Evolutionary conservation across 2,888 invertebrate species (phyloP).

Genomic region (Drosophila vallismaia): DNA sequence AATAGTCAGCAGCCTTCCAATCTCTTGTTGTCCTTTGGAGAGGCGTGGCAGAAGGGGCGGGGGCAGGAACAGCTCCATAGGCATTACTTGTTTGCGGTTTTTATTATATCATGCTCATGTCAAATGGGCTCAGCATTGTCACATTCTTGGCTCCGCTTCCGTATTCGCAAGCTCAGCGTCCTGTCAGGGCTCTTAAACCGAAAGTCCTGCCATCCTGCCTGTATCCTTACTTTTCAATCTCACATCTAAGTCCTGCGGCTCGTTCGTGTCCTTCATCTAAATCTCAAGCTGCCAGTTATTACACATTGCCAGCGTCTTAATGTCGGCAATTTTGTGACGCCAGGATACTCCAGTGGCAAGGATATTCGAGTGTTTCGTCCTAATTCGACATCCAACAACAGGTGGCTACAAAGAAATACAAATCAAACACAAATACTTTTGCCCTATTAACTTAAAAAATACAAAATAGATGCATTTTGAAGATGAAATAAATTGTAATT

Average conservation of each 20-base stretch:
- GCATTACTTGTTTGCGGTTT: slow-evolving; percentile 74
- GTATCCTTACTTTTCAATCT: slow-evolving; percentile 11
- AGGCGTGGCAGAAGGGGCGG: not conserved
- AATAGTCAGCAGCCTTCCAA: slow-evolving; percentile 14
- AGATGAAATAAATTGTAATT: not conserved
- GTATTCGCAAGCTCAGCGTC: slow-evolving; percentile 63
- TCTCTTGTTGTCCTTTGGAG: slow-evolving; percentile 26
- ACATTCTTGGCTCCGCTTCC: slow-evolving; percentile 56
- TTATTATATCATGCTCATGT: slow-evolving; percentile 76
- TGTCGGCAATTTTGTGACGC: slow-evolving; percentile 46
- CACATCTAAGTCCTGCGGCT: slow-evolving; percentile 22
- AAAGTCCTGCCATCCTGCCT: slow-evolving; percentile 8
- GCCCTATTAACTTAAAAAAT: too few species aligned
- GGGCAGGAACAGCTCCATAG: slow-evolving; percentile 26
- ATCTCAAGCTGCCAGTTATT: slow-evolving; percentile 54
- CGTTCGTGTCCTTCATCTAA: slow-evolving; percentile 26
- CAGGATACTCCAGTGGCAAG: not conserved
- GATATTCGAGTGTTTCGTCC: slow-evolving; percentile 1
- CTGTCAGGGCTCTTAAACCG: slow-evolving; percentile 47
- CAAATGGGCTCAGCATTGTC: slow-evolving; percentile 76
- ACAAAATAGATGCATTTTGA: too few species aligned
- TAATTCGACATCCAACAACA: slow-evolving; percentile 21
- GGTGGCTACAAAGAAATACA: slow-evolving; percentile 13
- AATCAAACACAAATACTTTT: too few species aligned
- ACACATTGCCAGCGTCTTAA: slow-evolving; percentile 65